Evolutionary conservation across 2,797 vertebrate genomes (phyloP), one percentile per base, ranked within the genome.

Genomic region (Chloroceryle amazona): DNA sequence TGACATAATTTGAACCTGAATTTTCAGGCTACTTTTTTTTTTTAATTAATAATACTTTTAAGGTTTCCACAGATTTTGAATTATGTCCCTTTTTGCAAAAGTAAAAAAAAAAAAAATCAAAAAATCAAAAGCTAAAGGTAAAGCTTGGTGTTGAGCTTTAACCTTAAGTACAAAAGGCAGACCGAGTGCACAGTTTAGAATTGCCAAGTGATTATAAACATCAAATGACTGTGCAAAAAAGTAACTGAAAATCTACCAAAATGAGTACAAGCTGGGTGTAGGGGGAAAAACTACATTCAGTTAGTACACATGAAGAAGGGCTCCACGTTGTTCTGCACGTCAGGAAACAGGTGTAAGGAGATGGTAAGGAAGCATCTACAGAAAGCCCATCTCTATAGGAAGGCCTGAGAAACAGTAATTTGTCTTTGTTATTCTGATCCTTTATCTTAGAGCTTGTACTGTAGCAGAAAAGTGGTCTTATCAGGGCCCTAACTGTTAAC

Each of bases 281-380:
- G 35, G 15, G 11, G 54, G 10, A 44, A 31, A 26, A 47, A 66
- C 33, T 12, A 19, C 4, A 3, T n/a, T 39, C 10, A 12, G 22
- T 3, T 55, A 41, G 37, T 39, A 61, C 23, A 6, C 19, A 20
- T 4, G 31, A 28, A 46, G 13, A 17, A 55, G 15, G 28, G 23
- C 9, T 79, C 19, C 9, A 3, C 6, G 1, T 42, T 23, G 20
- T 49, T 72, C 39, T 28, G 18, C 0, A 0, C 1, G 1, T 54
- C n/a, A 42, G 26, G n/a, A 67, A 71, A 63, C 2, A 1, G 26
- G 7, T 47, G 23, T 26, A 49, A 19, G 28, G 67, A 67, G 37
- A 75, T 44, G 15, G 6, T 51, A 28, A 11, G 21, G 68, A 83
- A 55, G 47, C 6, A 42, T 26, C 18, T 37, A 14, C 41, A n/a